Evolutionary conservation across 2,797 vertebrate species (phyloP), one percentile per base, ranked within the genome.

Genomic region (Thaleichthys pacificus): DNA sequence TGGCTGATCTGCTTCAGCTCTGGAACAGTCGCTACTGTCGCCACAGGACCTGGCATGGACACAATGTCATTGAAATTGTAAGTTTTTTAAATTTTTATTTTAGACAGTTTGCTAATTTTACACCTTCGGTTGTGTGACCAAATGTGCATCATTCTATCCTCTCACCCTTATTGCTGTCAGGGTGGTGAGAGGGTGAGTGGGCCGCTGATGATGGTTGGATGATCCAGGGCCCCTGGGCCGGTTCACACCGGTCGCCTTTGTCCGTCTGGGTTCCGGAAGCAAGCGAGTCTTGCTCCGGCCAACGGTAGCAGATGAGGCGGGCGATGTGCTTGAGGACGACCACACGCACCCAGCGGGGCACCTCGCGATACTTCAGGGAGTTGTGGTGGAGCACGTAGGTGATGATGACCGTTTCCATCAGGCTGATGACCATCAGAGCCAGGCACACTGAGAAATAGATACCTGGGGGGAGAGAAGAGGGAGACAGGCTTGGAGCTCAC

Each of bases 401-500:
- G 67, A 95, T 94, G 87, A 95, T 88, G 70, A 95, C 90, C 0
- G 94, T 94, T 84, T 95, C 93, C 85, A 95, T 82, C 14, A 96
- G 90, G 79, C 94, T 95, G 84, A 94, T 89, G 49, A 94, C 93
- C 93, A 95, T 95, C 58, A 96, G 89, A 8, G 94, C 93, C 82
- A 95, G 86, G 74, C 94, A 96, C 77, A 94, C 91, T 0, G 93
- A 93, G 84, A 95, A 96, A 77, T 94, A 96, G 73, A 95, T 93
- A 70, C 93, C 51, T 56, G 51, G 17, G 51, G 51, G 6, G 19
- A 56, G 51, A 56, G 4, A 56, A 56, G 19, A 56, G 51, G 19
- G 51, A 56, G 51, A 19, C 15, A n/a, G 7, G 8, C 15, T 56
- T 4, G 32, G 32, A 6, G 32, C 32, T 35, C 32, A 6, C 32